phyloP scores from a whole-genome alignment of 2,797 vertebrate species.

The Thaleichthys pacificus region DNA sequence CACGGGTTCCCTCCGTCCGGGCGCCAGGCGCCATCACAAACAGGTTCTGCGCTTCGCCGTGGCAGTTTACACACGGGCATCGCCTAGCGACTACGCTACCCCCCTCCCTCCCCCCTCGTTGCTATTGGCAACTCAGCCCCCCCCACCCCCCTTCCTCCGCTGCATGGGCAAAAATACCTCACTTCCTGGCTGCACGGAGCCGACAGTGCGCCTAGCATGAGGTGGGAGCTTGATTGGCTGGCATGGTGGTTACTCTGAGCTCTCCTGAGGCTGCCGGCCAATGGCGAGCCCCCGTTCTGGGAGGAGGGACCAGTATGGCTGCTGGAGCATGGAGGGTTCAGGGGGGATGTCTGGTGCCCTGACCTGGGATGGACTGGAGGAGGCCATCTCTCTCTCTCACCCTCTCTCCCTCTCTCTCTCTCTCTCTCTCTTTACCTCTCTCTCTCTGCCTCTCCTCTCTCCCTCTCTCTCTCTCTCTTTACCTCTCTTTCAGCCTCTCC shows the following conservation, averaged over 20 bases:
- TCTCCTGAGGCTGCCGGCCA: constrained; percentile 30
- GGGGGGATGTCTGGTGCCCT: constrained; percentile 27
- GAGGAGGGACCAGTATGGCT: constrained; percentile 2
- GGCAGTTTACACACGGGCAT: too few species aligned
- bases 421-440: constrained; percentile 45
- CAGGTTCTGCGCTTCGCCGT: too few species aligned
- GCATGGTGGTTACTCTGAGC: constrained; percentile 51
- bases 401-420: constrained; percentile 13
- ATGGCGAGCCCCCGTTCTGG: constrained; percentile 22
- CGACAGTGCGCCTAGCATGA: constrained; percentile 58
- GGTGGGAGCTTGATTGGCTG: constrained; percentile 55
- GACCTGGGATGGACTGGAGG: too few species aligned
- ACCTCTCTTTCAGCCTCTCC: constrained; percentile 14
- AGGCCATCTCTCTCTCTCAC: constrained; percentile 31
- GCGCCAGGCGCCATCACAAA: too few species aligned
- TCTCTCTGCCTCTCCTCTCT: constrained; percentile 42
- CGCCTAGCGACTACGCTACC: too few species aligned
- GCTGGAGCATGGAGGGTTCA: constrained; percentile 20
- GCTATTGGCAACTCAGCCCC: too few species aligned
- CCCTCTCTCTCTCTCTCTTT: constrained; percentile 23
- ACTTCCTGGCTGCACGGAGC: constrained; percentile 20
- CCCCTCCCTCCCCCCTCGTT: too few species aligned
- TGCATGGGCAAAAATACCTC: constrained; percentile 30
- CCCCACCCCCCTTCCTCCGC: background rate
- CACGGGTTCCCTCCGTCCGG: too few species aligned